Conservation (phyloP, 2,797 vertebrate genomes). For the Cyclura pinguis region DNA sequence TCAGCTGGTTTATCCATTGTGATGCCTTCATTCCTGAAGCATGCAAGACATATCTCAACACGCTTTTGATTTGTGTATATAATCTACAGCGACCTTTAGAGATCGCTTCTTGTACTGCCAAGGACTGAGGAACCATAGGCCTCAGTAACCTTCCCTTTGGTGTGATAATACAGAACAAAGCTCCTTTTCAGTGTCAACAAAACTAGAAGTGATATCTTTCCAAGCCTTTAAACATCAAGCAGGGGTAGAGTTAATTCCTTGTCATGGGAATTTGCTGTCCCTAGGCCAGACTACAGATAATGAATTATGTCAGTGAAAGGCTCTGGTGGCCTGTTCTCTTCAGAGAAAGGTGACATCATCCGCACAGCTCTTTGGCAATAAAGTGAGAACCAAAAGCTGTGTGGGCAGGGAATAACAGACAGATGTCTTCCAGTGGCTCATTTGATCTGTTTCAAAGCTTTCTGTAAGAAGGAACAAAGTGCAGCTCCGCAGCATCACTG, state of each 20-base stretch:
- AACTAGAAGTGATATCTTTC: conserved; percentile 56
- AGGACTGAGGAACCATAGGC: conserved; percentile 59
- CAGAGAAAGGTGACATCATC: conserved; percentile 85
- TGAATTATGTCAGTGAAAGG: conserved; percentile 85
- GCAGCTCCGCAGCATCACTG: conserved; percentile 60
- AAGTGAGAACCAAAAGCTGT: conserved; percentile 82
- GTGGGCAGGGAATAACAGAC: conserved; percentile 83
- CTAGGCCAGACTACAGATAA: conserved; percentile 82
- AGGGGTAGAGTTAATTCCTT: conserved; percentile 74
- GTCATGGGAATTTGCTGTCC: conserved; percentile 81
- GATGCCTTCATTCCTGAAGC: conserved; percentile 62
- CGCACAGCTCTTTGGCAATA: conserved; percentile 79
- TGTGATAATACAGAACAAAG: conserved; percentile 65
- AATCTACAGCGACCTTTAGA: conserved; percentile 64
- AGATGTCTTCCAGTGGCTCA: conserved; percentile 80
- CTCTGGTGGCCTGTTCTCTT: conserved; percentile 82
- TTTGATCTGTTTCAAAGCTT: conserved; percentile 79
- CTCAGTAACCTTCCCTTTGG: conserved; percentile 53
- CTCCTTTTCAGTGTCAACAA: conserved; percentile 64
- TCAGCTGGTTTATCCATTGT: conserved; percentile 52
- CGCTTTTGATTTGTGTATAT: conserved; percentile 52
- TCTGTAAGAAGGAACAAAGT: conserved; percentile 65
- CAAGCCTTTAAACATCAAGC: conserved; percentile 68
- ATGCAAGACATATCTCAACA: conserved; percentile 61
- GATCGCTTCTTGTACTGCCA: conserved; percentile 58